Base-by-base conservation (phyloP, 2,113 vertebrate species). In the Gnathochromis pfefferi region DNA sequence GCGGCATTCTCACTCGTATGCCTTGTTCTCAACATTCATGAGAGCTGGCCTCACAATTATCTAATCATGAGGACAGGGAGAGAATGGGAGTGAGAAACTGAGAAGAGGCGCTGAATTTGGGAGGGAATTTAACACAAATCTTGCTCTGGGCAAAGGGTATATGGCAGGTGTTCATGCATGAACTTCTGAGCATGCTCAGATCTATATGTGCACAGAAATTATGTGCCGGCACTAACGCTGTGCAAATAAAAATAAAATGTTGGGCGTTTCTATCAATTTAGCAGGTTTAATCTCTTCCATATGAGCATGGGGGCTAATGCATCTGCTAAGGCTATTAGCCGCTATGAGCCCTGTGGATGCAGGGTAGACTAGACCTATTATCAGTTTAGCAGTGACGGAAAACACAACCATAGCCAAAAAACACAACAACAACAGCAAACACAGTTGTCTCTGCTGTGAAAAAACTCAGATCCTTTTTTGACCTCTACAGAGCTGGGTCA, bases 211-310 rank as follows among this genome's bases (percentile, higher is more conserved):
- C 42, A 88, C 47, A 80, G 31, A 47, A n/a, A 53, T 81, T 51
- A 82, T 28, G 53, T 11, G 78, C 40, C 75, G 55, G 19, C 81
- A 79, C 33, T 7, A 38, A 68, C 28, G 9, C 75, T 53, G 57
- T 55, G 81, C 49, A 88, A 70, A 75, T 40, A 87, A 75, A 38
- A 79, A 86, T 70, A 70, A 87, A 58, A 57, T 14, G 80, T 78
- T 90, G 85, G 81, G 16, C 13, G 70, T 90, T 91, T 88, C 73
- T 79, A 82, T 93, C 82, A 92, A 90, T 94, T 87, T 87, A 91
- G 81, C 87, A 85, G 80, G 79, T 93, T 91, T 95, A 95, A 96
- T 96, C 95, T 92, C 85, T 84, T 92, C 94, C 95, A 95, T 96
- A 95, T 96, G 94, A 92, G 57, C 89, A 81, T 45, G 85, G 73